A percentile compares a stretch with the other conserved stretches of the same genome.
phyloP scores from a whole-genome alignment of 2,797 vertebrate species.

The Centroberyx gerrardi region DNA sequence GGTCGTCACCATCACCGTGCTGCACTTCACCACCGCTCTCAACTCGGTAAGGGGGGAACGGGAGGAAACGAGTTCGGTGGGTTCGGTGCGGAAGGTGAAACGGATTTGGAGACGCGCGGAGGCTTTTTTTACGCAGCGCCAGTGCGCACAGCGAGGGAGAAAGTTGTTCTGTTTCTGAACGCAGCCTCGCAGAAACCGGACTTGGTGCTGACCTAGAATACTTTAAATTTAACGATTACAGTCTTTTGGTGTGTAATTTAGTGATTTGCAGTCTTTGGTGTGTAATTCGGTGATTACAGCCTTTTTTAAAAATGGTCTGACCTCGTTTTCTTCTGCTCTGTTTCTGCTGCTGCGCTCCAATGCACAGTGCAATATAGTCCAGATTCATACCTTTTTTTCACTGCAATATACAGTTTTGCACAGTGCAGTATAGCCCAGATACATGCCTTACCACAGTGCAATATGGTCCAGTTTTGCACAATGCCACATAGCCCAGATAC shows the following conservation, averaged over 20 bases:
- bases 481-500: neutral
- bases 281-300: too few relatives aligned
- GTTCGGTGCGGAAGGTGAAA: neutral
- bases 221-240: neutral
- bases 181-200: neutral
- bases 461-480: neutral
- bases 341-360: constrained; percentile 7
- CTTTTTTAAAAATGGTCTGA: too few relatives aligned
- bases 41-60: constrained; percentile 88
- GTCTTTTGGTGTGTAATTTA: neutral
- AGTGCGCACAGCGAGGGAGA: constrained; percentile 11
- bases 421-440: neutral
- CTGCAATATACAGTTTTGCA: neutral
- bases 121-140: constrained; percentile 46
- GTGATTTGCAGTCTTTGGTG: neutral
- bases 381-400: too few relatives aligned
- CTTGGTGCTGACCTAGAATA: neutral
- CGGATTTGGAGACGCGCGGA: constrained; percentile 22
- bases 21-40: constrained; percentile 93
- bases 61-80: neutral
- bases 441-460: neutral
- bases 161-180: neutral
- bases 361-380: neutral
- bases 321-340: too few relatives aligned
- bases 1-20: constrained; percentile 90